These are phyloP conservation scores for Alitta virens DNA, from an alignment of 2,888 invertebrate species.

Conservation along the genomic window DNA sequence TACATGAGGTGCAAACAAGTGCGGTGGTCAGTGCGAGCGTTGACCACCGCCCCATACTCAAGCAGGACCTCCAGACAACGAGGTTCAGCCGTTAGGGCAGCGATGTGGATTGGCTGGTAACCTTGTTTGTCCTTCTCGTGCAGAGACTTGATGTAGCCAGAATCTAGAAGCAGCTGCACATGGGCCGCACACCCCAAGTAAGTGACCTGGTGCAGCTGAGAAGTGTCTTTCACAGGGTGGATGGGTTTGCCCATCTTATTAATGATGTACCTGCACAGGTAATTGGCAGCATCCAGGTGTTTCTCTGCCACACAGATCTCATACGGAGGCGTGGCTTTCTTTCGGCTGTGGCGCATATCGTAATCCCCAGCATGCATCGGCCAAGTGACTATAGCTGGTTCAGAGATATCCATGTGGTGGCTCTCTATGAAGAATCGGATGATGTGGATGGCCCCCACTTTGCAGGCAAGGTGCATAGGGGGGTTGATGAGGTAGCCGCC, in stretches of 20 bases:
- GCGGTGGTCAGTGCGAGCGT: slow-evolving; percentile 7
- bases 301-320: background rate
- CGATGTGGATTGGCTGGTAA: slow-evolving; percentile 12
- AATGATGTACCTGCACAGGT: slow-evolving; percentile 9
- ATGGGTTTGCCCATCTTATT: slow-evolving; percentile 5
- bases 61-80: slow-evolving; percentile 3
- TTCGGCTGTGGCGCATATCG: background rate
- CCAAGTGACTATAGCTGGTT: background rate
- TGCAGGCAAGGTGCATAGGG: slow-evolving; percentile 13
- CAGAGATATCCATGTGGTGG: background rate
- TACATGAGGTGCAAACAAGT: slow-evolving; percentile 16
- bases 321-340: background rate
- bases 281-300: slow-evolving; percentile 10
- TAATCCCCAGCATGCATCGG: background rate
- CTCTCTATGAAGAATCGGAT: background rate
- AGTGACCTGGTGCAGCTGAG: slow-evolving; percentile 6
- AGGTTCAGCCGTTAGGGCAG: slow-evolving; percentile 3
- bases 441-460: slow-evolving; percentile 7
- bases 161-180: slow-evolving; percentile 1
- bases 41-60: slow-evolving; percentile 5
- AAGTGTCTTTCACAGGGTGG: slow-evolving; percentile 3
- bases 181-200: slow-evolving; percentile 12
- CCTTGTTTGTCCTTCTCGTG: slow-evolving; percentile 6
- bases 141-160: background rate
- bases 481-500: slow-evolving; percentile 6